Conservation (phyloP, 2,113 vertebrate species). For the Isurus oxyrinchus region DNA sequence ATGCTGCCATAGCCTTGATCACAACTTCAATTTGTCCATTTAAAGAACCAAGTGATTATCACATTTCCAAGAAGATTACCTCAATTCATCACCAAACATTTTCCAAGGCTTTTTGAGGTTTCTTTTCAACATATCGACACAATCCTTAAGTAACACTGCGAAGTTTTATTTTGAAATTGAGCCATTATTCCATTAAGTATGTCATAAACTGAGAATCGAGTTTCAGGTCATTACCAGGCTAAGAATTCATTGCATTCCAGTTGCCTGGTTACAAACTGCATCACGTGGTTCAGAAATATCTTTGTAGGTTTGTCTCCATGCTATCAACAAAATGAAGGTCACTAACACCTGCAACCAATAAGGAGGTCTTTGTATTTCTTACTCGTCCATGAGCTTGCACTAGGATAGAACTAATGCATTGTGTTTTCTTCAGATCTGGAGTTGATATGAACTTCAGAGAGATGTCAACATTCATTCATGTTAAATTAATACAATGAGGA, state of each 20-base stretch:
- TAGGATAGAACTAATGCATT: background rate
- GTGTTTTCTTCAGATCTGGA: background rate
- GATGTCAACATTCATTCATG: background rate
- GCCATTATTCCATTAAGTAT: background rate
- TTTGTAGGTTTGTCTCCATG: background rate
- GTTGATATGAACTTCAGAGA: background rate
- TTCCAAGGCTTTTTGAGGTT: background rate
- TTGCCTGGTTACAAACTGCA: background rate
- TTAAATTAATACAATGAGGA: background rate
- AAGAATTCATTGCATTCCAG: background rate
- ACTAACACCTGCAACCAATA: background rate
- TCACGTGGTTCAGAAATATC: background rate
- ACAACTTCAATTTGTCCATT: background rate
- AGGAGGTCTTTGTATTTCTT: background rate
- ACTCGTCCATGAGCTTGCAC: background rate
- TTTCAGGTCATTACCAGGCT: background rate
- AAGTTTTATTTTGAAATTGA: background rate
- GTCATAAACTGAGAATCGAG: background rate
- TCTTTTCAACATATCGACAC: background rate
- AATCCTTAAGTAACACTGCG: background rate
- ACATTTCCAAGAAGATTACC: background rate
- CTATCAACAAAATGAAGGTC: background rate
- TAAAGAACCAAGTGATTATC: background rate
- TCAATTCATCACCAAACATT: background rate
- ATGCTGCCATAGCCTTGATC: background rate